These are phyloP conservation scores for Papilio aristodemus DNA, from an alignment of 1,140 invertebrate genomes.

Conservation along the genomic window DNA sequence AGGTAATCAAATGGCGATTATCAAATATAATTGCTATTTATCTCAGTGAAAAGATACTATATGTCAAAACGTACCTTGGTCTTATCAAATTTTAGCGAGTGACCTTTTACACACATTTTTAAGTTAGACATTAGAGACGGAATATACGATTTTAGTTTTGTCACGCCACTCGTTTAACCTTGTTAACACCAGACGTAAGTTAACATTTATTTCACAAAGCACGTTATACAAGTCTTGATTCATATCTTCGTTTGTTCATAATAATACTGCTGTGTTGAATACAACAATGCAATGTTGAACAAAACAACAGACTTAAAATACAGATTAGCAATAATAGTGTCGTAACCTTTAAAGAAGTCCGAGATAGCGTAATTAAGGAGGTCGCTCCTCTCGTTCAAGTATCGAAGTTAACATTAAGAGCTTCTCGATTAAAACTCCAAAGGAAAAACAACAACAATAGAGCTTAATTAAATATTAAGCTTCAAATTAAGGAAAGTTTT, in stretches of 20 bases:
- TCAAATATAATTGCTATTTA: too few relatives aligned
- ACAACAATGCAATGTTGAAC: background rate
- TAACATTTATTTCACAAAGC: slow-evolving; percentile 3
- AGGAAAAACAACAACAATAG: slow-evolving; percentile 64
- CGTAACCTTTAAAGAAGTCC: slow-evolving; percentile 32
- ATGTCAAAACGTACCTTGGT: too few relatives aligned
- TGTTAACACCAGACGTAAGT: background rate
- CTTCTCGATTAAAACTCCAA: slow-evolving; percentile 64
- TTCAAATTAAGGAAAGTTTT: slow-evolving; percentile 51
- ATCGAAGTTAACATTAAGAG: slow-evolving; percentile 45
- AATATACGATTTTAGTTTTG: too few relatives aligned
- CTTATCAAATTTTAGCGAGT: too few relatives aligned
- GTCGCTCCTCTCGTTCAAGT: slow-evolving; percentile 2
- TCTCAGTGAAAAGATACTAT: too few relatives aligned
- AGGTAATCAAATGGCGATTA: too few relatives aligned
- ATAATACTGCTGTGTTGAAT: too few relatives aligned
- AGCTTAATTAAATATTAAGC: slow-evolving; percentile 62
- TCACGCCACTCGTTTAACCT: background rate
- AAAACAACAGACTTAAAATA: slow-evolving; percentile 9
- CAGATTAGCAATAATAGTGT: slow-evolving; percentile 41
- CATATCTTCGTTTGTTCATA: background rate
- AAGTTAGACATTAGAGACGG: too few relatives aligned
- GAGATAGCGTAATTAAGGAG: slow-evolving; percentile 13
- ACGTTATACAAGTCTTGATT: slow-evolving; percentile 2
- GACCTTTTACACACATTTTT: too few relatives aligned